phyloP scores from a whole-genome alignment of 2,113 vertebrate species.

The Alaudala cheleensis region DNA sequence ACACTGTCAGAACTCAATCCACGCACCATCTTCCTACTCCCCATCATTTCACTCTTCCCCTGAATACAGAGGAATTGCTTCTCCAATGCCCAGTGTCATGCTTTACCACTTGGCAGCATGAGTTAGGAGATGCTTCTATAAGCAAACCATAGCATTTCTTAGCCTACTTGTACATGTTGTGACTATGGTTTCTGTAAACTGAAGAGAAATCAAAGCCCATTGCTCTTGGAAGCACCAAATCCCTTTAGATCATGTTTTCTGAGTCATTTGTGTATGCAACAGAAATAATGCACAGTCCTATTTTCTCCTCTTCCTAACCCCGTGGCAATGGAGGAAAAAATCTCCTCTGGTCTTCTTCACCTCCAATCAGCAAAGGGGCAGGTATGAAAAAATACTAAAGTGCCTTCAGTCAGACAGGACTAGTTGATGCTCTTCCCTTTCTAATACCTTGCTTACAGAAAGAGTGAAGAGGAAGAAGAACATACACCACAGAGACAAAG shows the following conservation, averaged over 20 bases:
- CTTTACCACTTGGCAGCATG: background rate
- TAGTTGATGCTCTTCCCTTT: background rate
- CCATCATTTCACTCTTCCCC: background rate
- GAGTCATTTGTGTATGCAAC: background rate
- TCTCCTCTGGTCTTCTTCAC: background rate
- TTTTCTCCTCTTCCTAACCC: background rate
- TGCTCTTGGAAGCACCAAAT: background rate
- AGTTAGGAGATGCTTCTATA: background rate
- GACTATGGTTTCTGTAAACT: background rate
- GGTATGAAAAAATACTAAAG: background rate
- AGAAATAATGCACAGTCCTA: accelerated
- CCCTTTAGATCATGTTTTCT: background rate
- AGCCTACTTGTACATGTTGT: background rate
- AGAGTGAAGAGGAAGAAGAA: background rate
- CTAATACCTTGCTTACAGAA: background rate
- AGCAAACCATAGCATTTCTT: background rate
- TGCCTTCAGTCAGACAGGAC: background rate
- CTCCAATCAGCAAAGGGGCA: background rate
- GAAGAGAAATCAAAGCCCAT: background rate
- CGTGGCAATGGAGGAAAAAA: background rate
- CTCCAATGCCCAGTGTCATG: background rate
- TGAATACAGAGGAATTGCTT: background rate
- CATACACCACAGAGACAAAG: background rate
- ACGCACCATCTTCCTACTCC: background rate
- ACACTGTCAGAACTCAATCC: background rate